phyloP scores from a whole-genome alignment of 2,113 vertebrate species.

The Saccopteryx bilineata region DNA sequence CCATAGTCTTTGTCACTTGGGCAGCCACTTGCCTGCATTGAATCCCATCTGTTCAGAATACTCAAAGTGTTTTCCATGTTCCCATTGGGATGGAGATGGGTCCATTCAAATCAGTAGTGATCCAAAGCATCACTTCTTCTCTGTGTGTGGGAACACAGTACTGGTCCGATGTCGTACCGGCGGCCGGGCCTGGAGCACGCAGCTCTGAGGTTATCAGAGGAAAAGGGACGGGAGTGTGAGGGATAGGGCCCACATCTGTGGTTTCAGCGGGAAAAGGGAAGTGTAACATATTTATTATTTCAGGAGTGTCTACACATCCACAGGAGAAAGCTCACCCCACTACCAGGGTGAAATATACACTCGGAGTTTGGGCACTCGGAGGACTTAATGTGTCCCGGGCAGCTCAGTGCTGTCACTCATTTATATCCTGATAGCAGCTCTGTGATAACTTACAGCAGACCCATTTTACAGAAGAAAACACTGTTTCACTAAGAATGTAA shows the following conservation, averaged over 20 bases:
- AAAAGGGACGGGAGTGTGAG: not conserved
- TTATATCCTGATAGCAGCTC: not conserved
- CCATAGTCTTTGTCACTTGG: not conserved
- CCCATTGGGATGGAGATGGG: not conserved
- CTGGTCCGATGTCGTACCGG: too few species aligned
- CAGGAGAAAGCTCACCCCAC: not conserved
- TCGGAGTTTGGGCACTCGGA: not conserved
- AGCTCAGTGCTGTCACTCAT: not conserved
- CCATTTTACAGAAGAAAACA: not conserved
- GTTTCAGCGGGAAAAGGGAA: not conserved
- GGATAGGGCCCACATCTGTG: too few species aligned
- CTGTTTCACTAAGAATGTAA: not conserved
- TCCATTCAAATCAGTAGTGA: not conserved
- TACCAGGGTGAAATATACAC: not conserved
- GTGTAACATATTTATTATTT: not conserved
- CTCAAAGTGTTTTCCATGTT: not conserved
- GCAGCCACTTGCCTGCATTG: not conserved
- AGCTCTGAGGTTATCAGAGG: not conserved
- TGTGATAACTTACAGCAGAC: not conserved
- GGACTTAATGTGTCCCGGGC: not conserved
- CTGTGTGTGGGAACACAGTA: not conserved
- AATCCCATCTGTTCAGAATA: not conserved
- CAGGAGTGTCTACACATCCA: not conserved
- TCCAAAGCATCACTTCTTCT: not conserved
- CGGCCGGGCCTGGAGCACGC: fast-evolving